Evolutionary conservation across 2,888 invertebrate species (phyloP).

Genomic region (Ophion obscuratus): DNA sequence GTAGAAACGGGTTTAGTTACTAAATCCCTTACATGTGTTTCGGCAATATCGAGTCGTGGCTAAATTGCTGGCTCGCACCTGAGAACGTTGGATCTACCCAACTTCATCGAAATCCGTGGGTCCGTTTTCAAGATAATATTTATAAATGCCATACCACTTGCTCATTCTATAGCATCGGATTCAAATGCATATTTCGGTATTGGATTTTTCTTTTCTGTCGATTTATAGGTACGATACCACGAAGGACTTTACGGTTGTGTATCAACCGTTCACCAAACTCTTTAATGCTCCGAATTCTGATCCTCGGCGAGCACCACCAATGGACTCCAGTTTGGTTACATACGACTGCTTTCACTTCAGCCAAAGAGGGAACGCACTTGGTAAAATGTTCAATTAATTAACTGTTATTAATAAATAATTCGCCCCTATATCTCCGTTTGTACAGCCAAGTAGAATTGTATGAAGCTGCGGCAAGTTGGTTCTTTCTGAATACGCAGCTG

Average conservation of each 20-base stretch:
- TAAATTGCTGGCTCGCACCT: too few relatives aligned
- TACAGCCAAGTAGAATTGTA: neutral
- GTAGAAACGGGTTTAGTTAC: too few relatives aligned
- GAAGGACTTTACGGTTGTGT: constrained; percentile 89
- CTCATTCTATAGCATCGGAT: too few relatives aligned
- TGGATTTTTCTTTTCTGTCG: neutral
- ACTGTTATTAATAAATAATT: neutral
- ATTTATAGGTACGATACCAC: constrained; percentile 86
- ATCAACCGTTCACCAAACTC: constrained; percentile 90
- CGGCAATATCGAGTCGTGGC: too few relatives aligned
- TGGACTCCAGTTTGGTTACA: constrained; percentile 89
- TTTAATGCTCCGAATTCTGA: constrained; percentile 87
- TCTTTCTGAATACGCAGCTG: neutral
- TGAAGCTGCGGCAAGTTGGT: neutral
- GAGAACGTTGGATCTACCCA: too few relatives aligned
- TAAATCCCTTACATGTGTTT: too few relatives aligned
- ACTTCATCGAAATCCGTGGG: too few relatives aligned
- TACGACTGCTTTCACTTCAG: constrained; percentile 93
- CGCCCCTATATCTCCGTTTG: neutral
- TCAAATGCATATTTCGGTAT: too few relatives aligned
- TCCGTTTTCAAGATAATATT: too few relatives aligned
- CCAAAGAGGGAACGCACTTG: constrained; percentile 91
- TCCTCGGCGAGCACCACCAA: constrained; percentile 83
- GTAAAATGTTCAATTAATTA: constrained; percentile 81
- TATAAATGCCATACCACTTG: too few relatives aligned